Percentiles rank a stretch among this genome's conserved stretches.
Evolutionary conservation across 1,140 invertebrate genomes (phyloP).

Genomic region (Euura lappo): DNA sequence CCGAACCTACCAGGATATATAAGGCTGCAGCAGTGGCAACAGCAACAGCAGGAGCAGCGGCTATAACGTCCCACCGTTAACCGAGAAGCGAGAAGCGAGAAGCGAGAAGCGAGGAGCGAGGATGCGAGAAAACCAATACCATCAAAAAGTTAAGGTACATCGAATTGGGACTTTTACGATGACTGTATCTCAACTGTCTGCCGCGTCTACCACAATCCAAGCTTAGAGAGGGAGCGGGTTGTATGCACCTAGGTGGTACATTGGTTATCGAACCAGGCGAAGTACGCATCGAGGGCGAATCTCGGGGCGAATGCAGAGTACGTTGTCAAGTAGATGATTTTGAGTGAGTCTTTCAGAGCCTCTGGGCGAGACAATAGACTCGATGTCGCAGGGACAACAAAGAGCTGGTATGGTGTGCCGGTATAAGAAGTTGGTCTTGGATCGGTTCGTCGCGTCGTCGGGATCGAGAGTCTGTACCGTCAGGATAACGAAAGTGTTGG

Average conservation of each 20-base stretch:
- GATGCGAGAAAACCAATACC: background rate
- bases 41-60: background rate
- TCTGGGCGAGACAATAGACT: background rate
- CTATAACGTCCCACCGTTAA: background rate
- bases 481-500: background rate
- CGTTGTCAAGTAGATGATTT: background rate
- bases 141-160: too few species aligned
- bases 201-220: too few species aligned
- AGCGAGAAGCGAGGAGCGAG: background rate
- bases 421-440: too few species aligned
- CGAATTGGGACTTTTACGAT: too few species aligned
- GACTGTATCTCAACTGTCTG: too few species aligned
- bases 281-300: background rate
- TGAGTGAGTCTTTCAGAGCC: background rate
- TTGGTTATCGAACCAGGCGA: too few species aligned
- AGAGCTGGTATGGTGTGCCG: background rate
- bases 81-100: slow-evolving; percentile 12
- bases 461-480: background rate
- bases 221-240: too few species aligned
- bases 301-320: background rate
- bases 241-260: too few species aligned
- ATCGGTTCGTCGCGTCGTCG: background rate
- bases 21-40: background rate
- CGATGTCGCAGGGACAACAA: background rate
- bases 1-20: too few species aligned